These are phyloP conservation scores for Drosophila gaucha DNA, from an alignment of 2,888 invertebrate species.

Conservation along the genomic window DNA sequence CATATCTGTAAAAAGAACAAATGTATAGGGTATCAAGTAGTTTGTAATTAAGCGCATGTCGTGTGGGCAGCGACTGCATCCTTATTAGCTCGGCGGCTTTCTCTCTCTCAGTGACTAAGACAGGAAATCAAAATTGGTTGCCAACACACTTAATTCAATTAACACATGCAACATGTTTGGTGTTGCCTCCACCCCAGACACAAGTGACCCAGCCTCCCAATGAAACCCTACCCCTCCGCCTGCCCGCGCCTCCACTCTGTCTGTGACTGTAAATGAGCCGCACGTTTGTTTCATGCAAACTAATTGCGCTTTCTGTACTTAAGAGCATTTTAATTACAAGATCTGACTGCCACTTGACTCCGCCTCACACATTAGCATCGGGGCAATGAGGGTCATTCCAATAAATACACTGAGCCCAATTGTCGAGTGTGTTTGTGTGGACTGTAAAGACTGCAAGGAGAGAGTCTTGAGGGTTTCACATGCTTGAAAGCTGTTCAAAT, in stretches of 20 bases:
- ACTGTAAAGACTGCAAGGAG: not conserved
- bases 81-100: conserved; percentile 62
- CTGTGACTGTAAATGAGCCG: conserved; percentile 52
- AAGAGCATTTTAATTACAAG: conserved; percentile 78
- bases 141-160: conserved; percentile 69
- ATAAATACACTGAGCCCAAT: conserved; percentile 35
- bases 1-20: conserved; percentile 77
- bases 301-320: conserved; percentile 73
- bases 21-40: conserved; percentile 2
- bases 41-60: conserved; percentile 51
- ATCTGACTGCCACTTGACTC: conserved; percentile 48
- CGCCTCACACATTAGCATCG: conserved; percentile 35
- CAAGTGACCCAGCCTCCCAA: conserved; percentile 4
- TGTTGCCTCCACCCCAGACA: conserved; percentile 70
- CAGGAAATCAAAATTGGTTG: conserved; percentile 71
- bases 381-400: conserved; percentile 64
- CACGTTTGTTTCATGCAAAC: conserved; percentile 78
- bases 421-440: not conserved
- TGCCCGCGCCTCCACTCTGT: not conserved
- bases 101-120: conserved; percentile 53
- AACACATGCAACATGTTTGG: conserved; percentile 64
- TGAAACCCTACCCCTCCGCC: not conserved
- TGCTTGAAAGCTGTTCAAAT: too few species aligned
- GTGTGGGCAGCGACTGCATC: conserved; percentile 73
- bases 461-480: too few species aligned